Evolutionary conservation across 1,140 invertebrate genomes (phyloP).

Genomic region (Tribolium madens): DNA sequence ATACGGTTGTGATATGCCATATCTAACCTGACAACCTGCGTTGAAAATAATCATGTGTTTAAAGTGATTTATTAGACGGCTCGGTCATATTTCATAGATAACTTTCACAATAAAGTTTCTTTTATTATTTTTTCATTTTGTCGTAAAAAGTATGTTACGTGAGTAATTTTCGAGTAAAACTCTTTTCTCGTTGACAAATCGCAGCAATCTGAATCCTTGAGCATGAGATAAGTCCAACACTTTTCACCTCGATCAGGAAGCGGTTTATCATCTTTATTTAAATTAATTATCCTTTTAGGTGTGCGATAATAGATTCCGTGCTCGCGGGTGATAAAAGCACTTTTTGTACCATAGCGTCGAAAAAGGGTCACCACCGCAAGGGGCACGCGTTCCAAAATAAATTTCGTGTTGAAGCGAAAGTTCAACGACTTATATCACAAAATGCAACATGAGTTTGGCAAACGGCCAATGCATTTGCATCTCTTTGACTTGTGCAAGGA

Average conservation of each 20-base stretch:
- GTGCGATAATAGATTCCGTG: not conserved
- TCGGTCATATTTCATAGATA: not conserved
- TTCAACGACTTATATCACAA: constrained; percentile 29
- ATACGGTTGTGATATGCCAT: not conserved
- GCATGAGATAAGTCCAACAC: too few species aligned
- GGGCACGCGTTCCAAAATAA: not conserved
- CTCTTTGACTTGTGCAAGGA: constrained; percentile 18
- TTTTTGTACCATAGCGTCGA: not conserved
- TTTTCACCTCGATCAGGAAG: too few species aligned
- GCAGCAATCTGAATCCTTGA: too few species aligned
- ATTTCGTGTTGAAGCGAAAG: constrained; percentile 15
- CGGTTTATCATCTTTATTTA: not conserved
- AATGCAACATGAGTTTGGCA: constrained; percentile 21
- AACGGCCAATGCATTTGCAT: constrained; percentile 7
- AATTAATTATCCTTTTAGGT: constrained; percentile 1
- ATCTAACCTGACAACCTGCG: not conserved
- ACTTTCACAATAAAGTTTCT: not conserved
- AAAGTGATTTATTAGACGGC: not conserved
- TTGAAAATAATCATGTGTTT: not conserved
- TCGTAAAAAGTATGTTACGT: not conserved
- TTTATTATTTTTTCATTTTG: constrained; percentile 1
- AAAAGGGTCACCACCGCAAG: constrained; percentile 4
- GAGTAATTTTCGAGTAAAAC: too few species aligned
- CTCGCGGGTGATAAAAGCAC: not conserved
- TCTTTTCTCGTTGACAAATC: too few species aligned